Conservation (phyloP, 2,888 invertebrate species). For the Chelonus formosanus region DNA sequence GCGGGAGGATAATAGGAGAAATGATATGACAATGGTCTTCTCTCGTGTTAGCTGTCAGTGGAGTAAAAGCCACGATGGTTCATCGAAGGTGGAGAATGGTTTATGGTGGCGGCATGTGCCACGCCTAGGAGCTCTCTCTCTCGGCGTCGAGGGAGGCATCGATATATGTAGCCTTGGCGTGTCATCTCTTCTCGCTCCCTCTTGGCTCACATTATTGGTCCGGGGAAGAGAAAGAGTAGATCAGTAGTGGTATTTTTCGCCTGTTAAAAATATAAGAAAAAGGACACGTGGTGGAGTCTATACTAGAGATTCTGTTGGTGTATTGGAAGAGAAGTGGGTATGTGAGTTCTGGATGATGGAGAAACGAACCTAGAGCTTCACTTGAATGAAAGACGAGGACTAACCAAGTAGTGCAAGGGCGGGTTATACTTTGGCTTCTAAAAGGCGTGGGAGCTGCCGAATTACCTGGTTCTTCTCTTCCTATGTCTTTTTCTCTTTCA, state of each 20-base stretch:
- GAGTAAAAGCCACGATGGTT: background rate
- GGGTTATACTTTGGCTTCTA: conserved; percentile 26
- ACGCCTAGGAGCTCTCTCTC: conserved; percentile 23
- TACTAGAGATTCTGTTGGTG: too few species aligned
- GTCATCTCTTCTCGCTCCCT: conserved; percentile 20
- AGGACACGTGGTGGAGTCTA: too few species aligned
- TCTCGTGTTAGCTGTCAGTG: background rate
- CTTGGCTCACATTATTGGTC: conserved; percentile 25
- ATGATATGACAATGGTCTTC: too few species aligned
- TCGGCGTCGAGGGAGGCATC: conserved; percentile 17
- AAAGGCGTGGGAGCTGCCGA: conserved; percentile 36
- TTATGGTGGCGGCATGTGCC: conserved; percentile 26
- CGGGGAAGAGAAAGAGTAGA: conserved; percentile 29
- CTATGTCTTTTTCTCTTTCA: conserved; percentile 1
- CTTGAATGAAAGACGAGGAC: too few species aligned
- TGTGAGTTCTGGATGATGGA: too few species aligned
- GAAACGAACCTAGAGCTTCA: too few species aligned
- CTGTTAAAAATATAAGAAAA: conserved; percentile 1
- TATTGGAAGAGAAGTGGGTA: too few species aligned
- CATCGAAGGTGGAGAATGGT: conserved; percentile 21
- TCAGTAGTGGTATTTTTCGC: background rate
- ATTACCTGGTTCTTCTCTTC: conserved; percentile 43
- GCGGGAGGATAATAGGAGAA: too few species aligned
- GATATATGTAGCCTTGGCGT: conserved; percentile 22
- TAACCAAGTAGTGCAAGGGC: conserved; percentile 6